Evolutionary conservation across 2,888 invertebrate species (phyloP).

Genomic region (Erebia palarica): DNA sequence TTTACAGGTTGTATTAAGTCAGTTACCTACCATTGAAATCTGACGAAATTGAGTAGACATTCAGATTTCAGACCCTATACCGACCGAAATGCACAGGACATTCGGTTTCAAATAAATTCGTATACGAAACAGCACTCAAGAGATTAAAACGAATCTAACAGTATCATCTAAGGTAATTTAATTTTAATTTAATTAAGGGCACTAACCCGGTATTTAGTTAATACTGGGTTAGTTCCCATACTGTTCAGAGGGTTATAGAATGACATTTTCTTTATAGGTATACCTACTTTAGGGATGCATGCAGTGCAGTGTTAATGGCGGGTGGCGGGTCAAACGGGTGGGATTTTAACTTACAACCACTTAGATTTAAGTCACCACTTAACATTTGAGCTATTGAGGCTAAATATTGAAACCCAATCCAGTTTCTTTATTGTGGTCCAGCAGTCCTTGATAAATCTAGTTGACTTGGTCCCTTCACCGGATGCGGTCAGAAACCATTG

Average conservation of each 20-base stretch:
- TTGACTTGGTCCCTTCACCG: not conserved
- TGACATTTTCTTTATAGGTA: too few relatives aligned
- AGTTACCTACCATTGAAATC: not conserved
- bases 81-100: not conserved
- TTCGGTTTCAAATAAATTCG: conserved; percentile 7
- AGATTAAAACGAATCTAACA: conserved; percentile 14
- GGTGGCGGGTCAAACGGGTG: too few relatives aligned
- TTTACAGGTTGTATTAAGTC: not conserved
- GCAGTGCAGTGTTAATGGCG: too few relatives aligned
- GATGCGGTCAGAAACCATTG: not conserved
- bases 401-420: not conserved
- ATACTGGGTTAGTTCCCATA: too few relatives aligned
- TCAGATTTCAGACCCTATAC: not conserved
- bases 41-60: conserved; percentile 1
- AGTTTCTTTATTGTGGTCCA: not conserved
- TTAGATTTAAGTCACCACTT: too few relatives aligned
- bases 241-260: too few relatives aligned
- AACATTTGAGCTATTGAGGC: not conserved
- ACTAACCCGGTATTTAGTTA: too few relatives aligned
- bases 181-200: too few relatives aligned
- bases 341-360: too few relatives aligned
- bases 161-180: not conserved
- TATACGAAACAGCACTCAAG: conserved; percentile 15
- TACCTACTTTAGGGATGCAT: too few relatives aligned
- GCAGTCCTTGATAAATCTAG: not conserved